Percentiles rank a stretch among this genome's conserved stretches.
phyloP scores from a whole-genome alignment of 2,113 vertebrate genomes.

The Plestiodon gilberti region DNA sequence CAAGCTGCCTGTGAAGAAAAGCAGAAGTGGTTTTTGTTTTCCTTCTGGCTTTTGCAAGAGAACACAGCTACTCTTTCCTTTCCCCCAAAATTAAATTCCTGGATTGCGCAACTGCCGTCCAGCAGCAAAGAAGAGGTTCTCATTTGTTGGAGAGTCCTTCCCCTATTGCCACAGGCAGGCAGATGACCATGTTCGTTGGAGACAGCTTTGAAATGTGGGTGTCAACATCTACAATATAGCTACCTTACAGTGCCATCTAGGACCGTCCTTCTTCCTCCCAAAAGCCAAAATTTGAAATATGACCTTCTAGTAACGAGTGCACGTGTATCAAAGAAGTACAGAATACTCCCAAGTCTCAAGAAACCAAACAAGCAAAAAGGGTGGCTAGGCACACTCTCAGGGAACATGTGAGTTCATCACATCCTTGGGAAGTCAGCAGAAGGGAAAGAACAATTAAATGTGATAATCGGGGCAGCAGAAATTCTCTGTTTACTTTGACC shows the following conservation, averaged over 20 bases:
- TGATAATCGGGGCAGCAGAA: neutral
- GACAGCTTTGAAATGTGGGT: neutral
- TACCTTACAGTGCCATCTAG: neutral
- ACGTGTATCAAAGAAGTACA: neutral
- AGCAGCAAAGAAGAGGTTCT: too few relatives aligned
- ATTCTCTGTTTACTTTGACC: neutral
- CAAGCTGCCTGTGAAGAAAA: too few relatives aligned
- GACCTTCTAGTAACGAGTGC: neutral
- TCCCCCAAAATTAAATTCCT: too few relatives aligned
- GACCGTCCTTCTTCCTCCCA: neutral
- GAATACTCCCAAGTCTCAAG: neutral
- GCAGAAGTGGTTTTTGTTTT: too few relatives aligned
- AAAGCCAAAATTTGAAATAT: neutral
- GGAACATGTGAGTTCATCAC: neutral
- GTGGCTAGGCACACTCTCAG: neutral
- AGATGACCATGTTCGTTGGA: too few relatives aligned
- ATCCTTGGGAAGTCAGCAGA: neutral
- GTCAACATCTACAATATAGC: neutral
- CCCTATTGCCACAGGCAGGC: too few relatives aligned
- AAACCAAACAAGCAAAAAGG: too few relatives aligned
- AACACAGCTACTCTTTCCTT: too few relatives aligned
- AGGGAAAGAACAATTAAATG: neutral
- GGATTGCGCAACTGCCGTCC: too few relatives aligned
- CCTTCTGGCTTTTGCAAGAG: too few relatives aligned
- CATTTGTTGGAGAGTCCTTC: too few relatives aligned